Conservation (phyloP, 2,888 invertebrate genomes). For the Lasioglossum marginatum region DNA sequence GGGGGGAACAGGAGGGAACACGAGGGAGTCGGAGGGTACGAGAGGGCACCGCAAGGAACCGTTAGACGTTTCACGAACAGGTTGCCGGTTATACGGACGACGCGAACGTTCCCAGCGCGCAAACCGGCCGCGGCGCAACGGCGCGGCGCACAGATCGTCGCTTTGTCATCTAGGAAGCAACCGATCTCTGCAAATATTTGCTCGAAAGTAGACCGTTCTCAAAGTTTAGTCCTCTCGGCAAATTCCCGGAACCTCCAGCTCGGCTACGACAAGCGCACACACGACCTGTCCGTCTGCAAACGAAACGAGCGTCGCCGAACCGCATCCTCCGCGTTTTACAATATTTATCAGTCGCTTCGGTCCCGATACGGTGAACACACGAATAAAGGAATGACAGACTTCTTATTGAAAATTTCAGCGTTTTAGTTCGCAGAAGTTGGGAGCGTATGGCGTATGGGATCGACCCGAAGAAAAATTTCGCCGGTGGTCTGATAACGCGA, state of each 20-base stretch:
- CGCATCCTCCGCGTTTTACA: neutral
- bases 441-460: too few species aligned
- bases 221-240: neutral
- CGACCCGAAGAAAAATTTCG: neutral
- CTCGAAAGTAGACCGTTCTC: conserved; percentile 32
- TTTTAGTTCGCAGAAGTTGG: neutral
- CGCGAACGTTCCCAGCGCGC: conserved; percentile 5
- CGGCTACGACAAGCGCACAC: neutral
- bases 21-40: neutral
- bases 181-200: conserved; percentile 50
- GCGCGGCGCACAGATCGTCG: neutral
- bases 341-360: neutral
- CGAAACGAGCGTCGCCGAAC: neutral
- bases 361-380: neutral
- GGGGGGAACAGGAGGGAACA: conserved; percentile 13
- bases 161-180: conserved; percentile 32
- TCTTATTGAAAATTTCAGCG: neutral
- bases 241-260: neutral
- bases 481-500: neutral
- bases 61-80: conserved; percentile 62
- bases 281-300: conserved; percentile 1
- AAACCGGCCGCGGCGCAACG: neutral
- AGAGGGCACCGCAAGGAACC: conserved; percentile 42
- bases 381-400: neutral
- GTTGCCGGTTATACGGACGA: conserved; percentile 4